Evolutionary conservation across 1,140 invertebrate species (phyloP).

Genomic region (Probaryconus sp.): DNA sequence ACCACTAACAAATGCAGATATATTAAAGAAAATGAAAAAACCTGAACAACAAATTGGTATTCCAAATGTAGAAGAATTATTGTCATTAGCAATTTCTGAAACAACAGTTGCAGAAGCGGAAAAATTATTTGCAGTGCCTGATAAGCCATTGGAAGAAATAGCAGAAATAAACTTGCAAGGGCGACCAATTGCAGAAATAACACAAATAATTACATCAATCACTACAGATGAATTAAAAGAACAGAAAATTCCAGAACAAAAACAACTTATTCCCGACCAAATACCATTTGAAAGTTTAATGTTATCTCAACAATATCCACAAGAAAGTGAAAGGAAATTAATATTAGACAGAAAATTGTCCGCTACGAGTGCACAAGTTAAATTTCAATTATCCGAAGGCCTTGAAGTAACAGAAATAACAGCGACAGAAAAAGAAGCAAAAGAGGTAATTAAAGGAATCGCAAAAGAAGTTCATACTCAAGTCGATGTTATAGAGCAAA

Average conservation of each 20-base stretch:
- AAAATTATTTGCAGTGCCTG: conserved; percentile 46
- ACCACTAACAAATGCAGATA: conserved; percentile 58
- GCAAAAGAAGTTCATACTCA: conserved; percentile 72
- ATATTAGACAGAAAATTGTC: conserved; percentile 45
- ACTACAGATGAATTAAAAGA: conserved; percentile 58
- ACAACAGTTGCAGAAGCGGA: conserved; percentile 65
- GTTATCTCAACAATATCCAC: conserved; percentile 62
- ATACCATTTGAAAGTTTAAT: conserved; percentile 69
- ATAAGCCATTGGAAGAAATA: conserved; percentile 60
- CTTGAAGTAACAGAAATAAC: conserved; percentile 70
- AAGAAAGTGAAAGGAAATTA: conserved; percentile 68
- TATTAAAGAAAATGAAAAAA: conserved; percentile 43
- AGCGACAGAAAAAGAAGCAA: conserved; percentile 70
- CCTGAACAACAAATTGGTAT: conserved; percentile 63
- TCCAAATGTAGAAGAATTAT: conserved; percentile 62
- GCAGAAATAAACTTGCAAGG: conserved; percentile 65
- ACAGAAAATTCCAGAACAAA: conserved; percentile 48
- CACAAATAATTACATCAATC: conserved; percentile 65
- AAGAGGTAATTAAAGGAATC: conserved; percentile 70
- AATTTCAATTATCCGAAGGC: conserved; percentile 64
- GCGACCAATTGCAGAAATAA: conserved; percentile 64
- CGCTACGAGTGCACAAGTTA: conserved; percentile 58
- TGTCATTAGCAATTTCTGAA: conserved; percentile 67
- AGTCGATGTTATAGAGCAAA: conserved; percentile 67
- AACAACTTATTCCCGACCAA: conserved; percentile 61